A percentile compares a stretch with the other conserved stretches of the same genome.
Conservation (phyloP, 1,140 invertebrate genomes). For the Neoseiulus cucumeris region DNA sequence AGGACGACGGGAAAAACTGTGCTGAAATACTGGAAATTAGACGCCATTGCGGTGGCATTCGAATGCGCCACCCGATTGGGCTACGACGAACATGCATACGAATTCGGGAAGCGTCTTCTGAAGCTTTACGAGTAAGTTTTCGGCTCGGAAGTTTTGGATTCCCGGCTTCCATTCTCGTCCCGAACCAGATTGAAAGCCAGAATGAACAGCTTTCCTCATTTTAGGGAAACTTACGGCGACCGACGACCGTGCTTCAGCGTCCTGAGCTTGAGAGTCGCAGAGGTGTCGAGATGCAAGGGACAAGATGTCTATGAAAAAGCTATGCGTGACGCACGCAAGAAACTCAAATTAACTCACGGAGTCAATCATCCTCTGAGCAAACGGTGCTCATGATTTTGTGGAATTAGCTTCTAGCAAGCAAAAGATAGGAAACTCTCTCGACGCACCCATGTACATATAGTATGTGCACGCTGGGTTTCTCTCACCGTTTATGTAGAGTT, state of each 20-base stretch:
- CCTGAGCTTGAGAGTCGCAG: not conserved
- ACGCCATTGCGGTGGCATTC: conserved; percentile 2
- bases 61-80: not conserved
- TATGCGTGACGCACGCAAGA: not conserved
- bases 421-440: too few relatives aligned
- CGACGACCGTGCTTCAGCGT: conserved; percentile 1
- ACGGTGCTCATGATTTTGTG: too few relatives aligned
- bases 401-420: too few relatives aligned
- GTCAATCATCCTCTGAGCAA: not conserved
- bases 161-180: too few relatives aligned
- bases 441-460: too few relatives aligned
- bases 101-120: not conserved
- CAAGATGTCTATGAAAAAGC: not conserved
- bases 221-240: not conserved
- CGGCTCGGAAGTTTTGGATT: not conserved
- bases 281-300: not conserved
- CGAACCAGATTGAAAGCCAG: too few relatives aligned
- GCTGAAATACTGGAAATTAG: not conserved
- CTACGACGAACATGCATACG: not conserved
- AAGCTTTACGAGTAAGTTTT: not conserved
- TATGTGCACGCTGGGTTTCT: too few relatives aligned
- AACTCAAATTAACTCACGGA: not conserved
- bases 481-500: too few relatives aligned
- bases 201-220: too few relatives aligned
- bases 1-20: not conserved